Percentiles rank a stretch among this genome's conserved stretches.
These are phyloP conservation scores for Potamilus streckersoni DNA, from an alignment of 1,140 invertebrate genomes.

Conservation along the genomic window DNA sequence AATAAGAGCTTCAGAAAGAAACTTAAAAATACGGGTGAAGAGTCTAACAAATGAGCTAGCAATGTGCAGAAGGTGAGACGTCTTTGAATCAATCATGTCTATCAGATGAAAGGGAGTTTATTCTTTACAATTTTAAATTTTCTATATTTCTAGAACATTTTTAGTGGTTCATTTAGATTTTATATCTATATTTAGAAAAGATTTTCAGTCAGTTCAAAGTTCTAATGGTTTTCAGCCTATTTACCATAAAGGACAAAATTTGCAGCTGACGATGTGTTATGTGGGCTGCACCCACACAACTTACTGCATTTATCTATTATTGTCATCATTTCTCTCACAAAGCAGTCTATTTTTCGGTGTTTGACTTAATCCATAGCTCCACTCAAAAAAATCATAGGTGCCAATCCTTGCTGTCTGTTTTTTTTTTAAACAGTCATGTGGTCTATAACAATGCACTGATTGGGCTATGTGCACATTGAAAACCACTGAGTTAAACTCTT, in stretches of 20 bases:
- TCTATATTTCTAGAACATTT: neutral
- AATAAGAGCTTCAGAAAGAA: slow-evolving; percentile 64
- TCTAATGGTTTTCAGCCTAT: neutral
- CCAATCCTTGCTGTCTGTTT: too few relatives aligned
- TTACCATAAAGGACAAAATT: too few relatives aligned
- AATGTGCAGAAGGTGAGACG: slow-evolving; percentile 59
- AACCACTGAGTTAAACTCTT: too few relatives aligned
- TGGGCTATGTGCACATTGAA: too few relatives aligned
- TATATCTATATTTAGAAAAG: neutral
- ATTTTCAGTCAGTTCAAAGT: neutral
- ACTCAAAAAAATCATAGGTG: too few relatives aligned
- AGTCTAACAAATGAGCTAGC: slow-evolving; percentile 67
- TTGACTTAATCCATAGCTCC: too few relatives aligned
- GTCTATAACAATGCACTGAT: too few relatives aligned
- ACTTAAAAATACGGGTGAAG: slow-evolving; percentile 62
- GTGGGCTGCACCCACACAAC: neutral
- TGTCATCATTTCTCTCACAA: too few relatives aligned
- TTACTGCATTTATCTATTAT: neutral
- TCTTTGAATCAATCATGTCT: neutral
- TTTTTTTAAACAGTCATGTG: too few relatives aligned
- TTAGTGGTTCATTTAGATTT: neutral
- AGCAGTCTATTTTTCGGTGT: too few relatives aligned
- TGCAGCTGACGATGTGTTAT: slow-evolving; percentile 8
- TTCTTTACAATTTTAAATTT: neutral
- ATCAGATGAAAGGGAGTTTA: neutral